Evolutionary conservation across 2,888 invertebrate species (phyloP).

Genomic region (Drosophila mimica): DNA sequence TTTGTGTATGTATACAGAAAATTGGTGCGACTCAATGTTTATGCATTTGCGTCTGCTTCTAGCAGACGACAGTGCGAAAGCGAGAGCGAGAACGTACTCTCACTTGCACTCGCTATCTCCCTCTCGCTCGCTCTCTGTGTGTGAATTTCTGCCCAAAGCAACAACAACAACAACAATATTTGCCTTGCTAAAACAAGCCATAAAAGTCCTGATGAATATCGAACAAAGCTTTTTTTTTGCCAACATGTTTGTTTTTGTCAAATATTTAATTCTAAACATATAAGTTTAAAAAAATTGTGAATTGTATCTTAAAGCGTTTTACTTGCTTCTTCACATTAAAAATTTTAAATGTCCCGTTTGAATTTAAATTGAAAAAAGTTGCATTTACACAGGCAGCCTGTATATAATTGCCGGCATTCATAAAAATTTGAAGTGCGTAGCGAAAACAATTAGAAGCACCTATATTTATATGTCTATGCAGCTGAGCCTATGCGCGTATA

Average conservation of each 20-base stretch:
- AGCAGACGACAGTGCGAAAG: background rate
- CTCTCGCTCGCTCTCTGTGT: background rate
- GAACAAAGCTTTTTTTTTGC: slow-evolving; percentile 16
- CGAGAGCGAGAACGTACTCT: slow-evolving; percentile 6
- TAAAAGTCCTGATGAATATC: slow-evolving; percentile 40
- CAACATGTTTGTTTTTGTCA: slow-evolving; percentile 10
- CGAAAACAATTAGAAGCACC: background rate
- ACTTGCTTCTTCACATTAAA: background rate
- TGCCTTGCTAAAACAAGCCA: slow-evolving; percentile 58
- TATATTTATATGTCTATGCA: background rate
- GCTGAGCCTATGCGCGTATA: background rate
- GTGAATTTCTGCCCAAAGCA: slow-evolving; percentile 12
- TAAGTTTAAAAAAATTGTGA: background rate
- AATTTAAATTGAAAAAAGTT: background rate
- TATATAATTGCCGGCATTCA: background rate
- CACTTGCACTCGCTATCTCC: background rate
- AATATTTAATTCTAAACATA: background rate
- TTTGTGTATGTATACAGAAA: slow-evolving; percentile 55
- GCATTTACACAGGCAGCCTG: background rate
- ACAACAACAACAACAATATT: slow-evolving; percentile 46
- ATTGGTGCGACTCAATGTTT: slow-evolving; percentile 48
- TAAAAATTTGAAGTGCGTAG: background rate
- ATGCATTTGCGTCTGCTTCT: slow-evolving; percentile 33
- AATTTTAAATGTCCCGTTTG: background rate
- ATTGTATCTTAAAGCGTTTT: background rate